These are phyloP conservation scores for Orchesella flavescens DNA, from an alignment of 2,888 invertebrate species.

Conservation along the genomic window DNA sequence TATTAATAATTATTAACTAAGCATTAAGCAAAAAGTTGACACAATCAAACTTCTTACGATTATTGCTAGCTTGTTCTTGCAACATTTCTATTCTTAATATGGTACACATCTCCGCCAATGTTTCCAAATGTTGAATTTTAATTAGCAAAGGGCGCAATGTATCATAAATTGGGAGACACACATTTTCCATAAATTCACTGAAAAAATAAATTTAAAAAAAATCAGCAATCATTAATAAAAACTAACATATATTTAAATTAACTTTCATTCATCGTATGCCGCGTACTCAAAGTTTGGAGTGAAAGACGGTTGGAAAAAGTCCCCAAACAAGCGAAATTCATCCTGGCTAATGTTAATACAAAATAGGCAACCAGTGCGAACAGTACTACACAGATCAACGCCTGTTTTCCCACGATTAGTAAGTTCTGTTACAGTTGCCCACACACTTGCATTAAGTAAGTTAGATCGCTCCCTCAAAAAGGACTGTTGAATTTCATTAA, in stretches of 20 bases:
- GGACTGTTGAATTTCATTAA: slow-evolving; percentile 87
- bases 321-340: slow-evolving; percentile 91
- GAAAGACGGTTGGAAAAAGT: slow-evolving; percentile 83
- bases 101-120: slow-evolving; percentile 95
- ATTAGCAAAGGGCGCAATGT: slow-evolving; percentile 93
- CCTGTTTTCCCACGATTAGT: slow-evolving; percentile 78
- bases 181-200: slow-evolving; percentile 83
- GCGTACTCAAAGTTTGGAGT: slow-evolving; percentile 71
- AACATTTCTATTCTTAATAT: slow-evolving; percentile 93
- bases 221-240: slow-evolving; percentile 8
- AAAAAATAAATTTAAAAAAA: slow-evolving; percentile 42
- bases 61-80: slow-evolving; percentile 90
- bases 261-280: no score
- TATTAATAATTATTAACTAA: no score
- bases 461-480: slow-evolving; percentile 84
- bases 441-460: slow-evolving; percentile 82
- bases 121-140: slow-evolving; percentile 97
- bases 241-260: neutral
- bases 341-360: slow-evolving; percentile 95
- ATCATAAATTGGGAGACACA: slow-evolving; percentile 93
- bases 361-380: slow-evolving; percentile 90
- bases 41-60: slow-evolving; percentile 78
- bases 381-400: slow-evolving; percentile 87
- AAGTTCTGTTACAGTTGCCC: slow-evolving; percentile 81
- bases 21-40: slow-evolving; percentile 11